phyloP scores from a whole-genome alignment of 2,888 invertebrate genomes.

The Dolichomitus sp. region DNA sequence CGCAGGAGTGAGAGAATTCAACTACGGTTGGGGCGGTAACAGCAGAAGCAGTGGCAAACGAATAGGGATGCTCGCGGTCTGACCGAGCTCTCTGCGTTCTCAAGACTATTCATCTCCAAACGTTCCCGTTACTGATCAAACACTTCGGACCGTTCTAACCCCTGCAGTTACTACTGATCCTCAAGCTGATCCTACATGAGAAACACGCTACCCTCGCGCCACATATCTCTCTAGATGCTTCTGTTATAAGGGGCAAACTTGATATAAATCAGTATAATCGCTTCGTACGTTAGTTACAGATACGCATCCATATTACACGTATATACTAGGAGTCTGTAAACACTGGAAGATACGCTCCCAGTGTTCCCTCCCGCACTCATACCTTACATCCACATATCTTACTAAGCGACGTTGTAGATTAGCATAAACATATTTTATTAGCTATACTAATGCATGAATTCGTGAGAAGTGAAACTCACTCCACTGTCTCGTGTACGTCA shows the following conservation, averaged over 20 bases:
- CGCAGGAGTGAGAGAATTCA: constrained; percentile 33
- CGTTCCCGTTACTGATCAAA: constrained; percentile 48
- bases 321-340: too few relatives aligned
- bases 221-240: constrained; percentile 23
- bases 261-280: constrained; percentile 46
- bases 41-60: constrained; percentile 24
- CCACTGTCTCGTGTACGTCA: too few relatives aligned
- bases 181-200: constrained; percentile 41
- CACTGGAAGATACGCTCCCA: too few relatives aligned
- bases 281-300: background rate
- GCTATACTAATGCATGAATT: too few relatives aligned
- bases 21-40: constrained; percentile 15
- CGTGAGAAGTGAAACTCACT: too few relatives aligned
- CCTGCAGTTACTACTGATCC: constrained; percentile 45
- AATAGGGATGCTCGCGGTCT: constrained; percentile 58
- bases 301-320: background rate
- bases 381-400: too few relatives aligned
- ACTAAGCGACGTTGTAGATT: too few relatives aligned
- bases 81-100: constrained; percentile 43
- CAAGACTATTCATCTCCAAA: constrained; percentile 43
- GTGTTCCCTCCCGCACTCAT: too few relatives aligned
- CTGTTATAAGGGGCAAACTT: background rate
- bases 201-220: constrained; percentile 28
- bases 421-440: too few relatives aligned
- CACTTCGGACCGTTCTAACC: constrained; percentile 51